Evolutionary conservation across 2,797 vertebrate species (phyloP).

Genomic region (Enteromius unitaeniatus): DNA sequence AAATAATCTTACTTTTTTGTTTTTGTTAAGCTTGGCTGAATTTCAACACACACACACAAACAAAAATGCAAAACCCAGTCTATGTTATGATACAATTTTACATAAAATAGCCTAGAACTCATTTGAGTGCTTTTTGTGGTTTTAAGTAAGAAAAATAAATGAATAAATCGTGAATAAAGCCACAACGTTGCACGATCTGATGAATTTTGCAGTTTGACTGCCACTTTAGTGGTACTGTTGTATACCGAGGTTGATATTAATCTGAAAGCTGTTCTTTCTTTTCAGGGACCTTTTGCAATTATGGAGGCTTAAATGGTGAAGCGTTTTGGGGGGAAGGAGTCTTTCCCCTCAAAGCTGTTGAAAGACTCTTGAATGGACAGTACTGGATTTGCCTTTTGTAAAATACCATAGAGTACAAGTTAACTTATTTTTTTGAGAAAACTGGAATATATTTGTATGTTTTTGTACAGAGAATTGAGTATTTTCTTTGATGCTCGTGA

Average conservation of each 20-base stretch:
- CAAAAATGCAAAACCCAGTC: background rate
- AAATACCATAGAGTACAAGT: constrained; percentile 61
- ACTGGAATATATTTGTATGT: constrained; percentile 67
- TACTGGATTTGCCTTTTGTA: constrained; percentile 78
- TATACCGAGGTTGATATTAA: background rate
- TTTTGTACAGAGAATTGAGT: constrained; percentile 69
- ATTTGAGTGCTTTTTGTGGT: background rate
- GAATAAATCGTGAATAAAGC: background rate
- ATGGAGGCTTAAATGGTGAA: constrained; percentile 89
- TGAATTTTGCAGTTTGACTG: background rate
- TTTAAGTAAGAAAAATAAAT: too few species aligned
- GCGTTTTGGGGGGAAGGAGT: constrained; percentile 79
- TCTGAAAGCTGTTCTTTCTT: constrained; percentile 17
- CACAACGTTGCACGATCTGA: background rate
- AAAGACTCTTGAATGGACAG: constrained; percentile 76
- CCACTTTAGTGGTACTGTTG: background rate
- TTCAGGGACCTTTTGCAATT: constrained; percentile 90
- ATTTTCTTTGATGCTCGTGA: constrained; percentile 75
- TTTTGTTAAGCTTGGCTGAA: too few species aligned
- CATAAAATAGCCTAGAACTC: background rate
- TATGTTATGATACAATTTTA: background rate
- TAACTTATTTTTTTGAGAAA: constrained; percentile 76
- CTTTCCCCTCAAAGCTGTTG: constrained; percentile 84
- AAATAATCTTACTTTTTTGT: too few species aligned
- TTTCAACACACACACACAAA: too few species aligned